Evolutionary conservation across 2,888 invertebrate species (phyloP), one percentile per base, ranked within the genome.

Genomic region (Creontiades dilutus): DNA sequence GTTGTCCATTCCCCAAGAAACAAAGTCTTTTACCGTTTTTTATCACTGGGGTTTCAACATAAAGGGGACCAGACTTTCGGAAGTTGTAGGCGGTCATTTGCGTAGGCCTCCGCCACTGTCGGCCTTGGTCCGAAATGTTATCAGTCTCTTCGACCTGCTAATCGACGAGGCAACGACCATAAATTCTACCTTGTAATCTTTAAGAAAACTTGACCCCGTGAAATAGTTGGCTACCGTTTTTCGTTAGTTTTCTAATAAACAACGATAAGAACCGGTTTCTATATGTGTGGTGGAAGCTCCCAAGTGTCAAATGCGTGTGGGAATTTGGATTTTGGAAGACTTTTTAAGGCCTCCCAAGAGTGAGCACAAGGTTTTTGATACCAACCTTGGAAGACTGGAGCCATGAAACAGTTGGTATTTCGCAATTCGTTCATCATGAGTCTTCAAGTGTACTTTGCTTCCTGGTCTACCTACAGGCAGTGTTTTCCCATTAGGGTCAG

Each of bases 91-190:
- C 68, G 68, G 23, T 23, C 68, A 23, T 68, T 68, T 68, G 68
- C 68, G 68, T 68, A 68, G 68, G 68, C 68, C 68, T 68, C 37
- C 37, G 68, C 68, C 68, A 68, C 68, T 68, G 68, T 68, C 68
- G 68, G 23, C 68, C 68, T 68, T 23, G 19, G 68, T 68, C 68
- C 68, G 68, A 68, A 68, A 23, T 68, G 68, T 19, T 68, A 68
- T 68, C 68, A 68, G 23, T 68, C 68, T 68, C 27, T 68, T 27
- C 27, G 23, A 23, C 11, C 68, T 27, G 68, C 68, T 13, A 13
- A 68, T 19, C 68, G 68, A 68, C 68, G 11, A 68, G 16, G 27
- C 68, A 13, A 23, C 68, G 23, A 23, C 23, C 19, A 68, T 68
- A 68, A 68, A 68, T 23, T 68, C 68, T 2, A 23, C 68, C 23